These are phyloP conservation scores for Lemur catta DNA, from an alignment of 2,797 vertebrate species.

Conservation along the genomic window DNA sequence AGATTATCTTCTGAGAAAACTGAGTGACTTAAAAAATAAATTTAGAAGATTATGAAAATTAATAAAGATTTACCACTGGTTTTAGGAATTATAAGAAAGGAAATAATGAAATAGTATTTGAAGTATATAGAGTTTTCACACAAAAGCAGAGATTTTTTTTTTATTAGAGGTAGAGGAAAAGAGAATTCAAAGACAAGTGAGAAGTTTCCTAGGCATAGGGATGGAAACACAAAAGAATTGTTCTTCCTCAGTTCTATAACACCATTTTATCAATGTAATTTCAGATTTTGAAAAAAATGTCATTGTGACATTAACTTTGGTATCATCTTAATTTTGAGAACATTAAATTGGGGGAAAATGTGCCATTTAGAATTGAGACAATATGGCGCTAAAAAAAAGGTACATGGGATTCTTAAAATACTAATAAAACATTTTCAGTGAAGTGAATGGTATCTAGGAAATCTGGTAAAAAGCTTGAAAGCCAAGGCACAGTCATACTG, in stretches of 20 bases:
- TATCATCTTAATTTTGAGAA: neutral
- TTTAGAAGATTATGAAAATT: slow-evolving; percentile 18
- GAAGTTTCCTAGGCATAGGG: neutral
- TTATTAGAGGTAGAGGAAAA: neutral
- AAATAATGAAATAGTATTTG: neutral
- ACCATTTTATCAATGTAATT: neutral
- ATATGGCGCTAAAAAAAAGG: neutral
- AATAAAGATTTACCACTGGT: slow-evolving; percentile 1
- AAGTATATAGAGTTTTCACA: neutral
- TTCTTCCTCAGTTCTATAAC: neutral
- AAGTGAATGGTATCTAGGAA: neutral
- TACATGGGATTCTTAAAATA: neutral
- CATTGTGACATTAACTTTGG: neutral
- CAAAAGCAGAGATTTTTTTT: neutral
- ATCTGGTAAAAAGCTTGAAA: neutral
- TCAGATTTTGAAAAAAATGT: neutral
- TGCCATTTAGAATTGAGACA: neutral
- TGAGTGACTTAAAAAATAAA: neutral
- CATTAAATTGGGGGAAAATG: neutral
- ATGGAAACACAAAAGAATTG: neutral
- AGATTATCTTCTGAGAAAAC: neutral
- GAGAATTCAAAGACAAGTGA: neutral
- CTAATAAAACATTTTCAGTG: neutral
- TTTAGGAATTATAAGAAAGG: neutral
- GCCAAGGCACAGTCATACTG: neutral